Conservation (phyloP, 92 coral and sea anemone genomes). For the Virgularia gustaviana region DNA sequence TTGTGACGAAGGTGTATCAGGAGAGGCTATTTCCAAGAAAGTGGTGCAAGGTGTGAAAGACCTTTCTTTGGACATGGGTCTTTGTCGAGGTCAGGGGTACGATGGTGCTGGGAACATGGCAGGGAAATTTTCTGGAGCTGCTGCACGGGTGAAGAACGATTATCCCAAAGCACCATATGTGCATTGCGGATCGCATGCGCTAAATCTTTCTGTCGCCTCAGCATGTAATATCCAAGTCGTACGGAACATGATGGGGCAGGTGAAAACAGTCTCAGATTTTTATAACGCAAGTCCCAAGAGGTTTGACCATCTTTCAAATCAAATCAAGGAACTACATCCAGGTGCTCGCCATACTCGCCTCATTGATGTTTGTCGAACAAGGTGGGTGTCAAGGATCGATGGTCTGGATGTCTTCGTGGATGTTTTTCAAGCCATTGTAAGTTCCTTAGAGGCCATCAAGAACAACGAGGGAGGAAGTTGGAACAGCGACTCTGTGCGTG, state of each 20-base stretch:
- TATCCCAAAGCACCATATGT: not conserved
- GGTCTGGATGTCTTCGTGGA: slow-evolving; percentile 35
- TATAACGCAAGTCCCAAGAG: not conserved
- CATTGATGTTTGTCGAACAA: not conserved
- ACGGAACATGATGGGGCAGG: not conserved
- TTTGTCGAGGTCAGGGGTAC: slow-evolving; percentile 68
- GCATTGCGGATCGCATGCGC: slow-evolving; percentile 17
- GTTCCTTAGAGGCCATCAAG: slow-evolving; percentile 8
- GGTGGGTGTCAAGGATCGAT: not conserved
- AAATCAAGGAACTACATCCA: not conserved
- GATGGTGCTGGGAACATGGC: slow-evolving; percentile 40
- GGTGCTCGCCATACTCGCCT: not conserved
- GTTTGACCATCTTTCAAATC: slow-evolving; percentile 31
- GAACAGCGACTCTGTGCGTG: not conserved
- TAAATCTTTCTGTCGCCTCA: not conserved
- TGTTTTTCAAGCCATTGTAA: slow-evolving; percentile 35
- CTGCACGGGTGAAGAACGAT: not conserved
- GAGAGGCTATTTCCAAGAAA: not conserved
- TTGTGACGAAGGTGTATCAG: not conserved
- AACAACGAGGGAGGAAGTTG: not conserved
- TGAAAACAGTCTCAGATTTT: not conserved
- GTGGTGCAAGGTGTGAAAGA: not conserved
- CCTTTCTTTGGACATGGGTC: slow-evolving; percentile 51
- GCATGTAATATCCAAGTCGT: not conserved
- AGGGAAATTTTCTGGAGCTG: not conserved